These are phyloP conservation scores for Chydorus sphaericus DNA, from an alignment of 2,888 invertebrate species.

Conservation along the genomic window DNA sequence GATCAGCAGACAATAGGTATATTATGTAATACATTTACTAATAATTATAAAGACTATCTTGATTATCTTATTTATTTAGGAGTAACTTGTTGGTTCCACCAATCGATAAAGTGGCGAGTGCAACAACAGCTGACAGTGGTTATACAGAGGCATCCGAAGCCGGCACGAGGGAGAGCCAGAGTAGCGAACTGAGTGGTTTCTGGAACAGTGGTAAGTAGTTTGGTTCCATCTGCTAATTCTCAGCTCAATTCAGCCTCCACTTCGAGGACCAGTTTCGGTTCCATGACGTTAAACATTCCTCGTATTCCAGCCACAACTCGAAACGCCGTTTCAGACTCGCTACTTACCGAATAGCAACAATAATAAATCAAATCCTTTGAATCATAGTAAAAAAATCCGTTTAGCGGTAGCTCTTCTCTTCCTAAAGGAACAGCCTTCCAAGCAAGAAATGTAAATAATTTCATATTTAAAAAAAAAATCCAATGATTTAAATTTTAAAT, in stretches of 20 bases:
- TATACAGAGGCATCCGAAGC: neutral
- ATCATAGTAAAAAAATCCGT: neutral
- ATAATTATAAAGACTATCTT: neutral
- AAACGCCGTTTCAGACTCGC: constrained; percentile 12
- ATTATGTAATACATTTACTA: neutral
- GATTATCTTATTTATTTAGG: neutral
- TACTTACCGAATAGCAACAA: neutral
- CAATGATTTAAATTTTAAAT: neutral
- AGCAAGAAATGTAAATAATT: constrained; percentile 1
- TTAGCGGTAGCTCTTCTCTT: constrained; percentile 6
- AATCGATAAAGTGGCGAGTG: neutral
- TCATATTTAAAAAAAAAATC: neutral
- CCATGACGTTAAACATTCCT: neutral
- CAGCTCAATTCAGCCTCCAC: no score
- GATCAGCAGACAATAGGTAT: constrained; percentile 5
- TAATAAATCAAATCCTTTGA: neutral
- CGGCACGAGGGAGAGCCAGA: neutral
- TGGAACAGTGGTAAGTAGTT: constrained; percentile 2
- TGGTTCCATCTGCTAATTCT: no score
- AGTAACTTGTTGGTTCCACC: neutral
- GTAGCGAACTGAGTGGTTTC: neutral
- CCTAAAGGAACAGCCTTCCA: neutral
- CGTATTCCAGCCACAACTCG: neutral
- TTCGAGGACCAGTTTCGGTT: neutral
- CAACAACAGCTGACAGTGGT: constrained; percentile 2